These are phyloP conservation scores for Bubo blakistoni DNA, from an alignment of 2,113 vertebrate species.

Conservation along the genomic window DNA sequence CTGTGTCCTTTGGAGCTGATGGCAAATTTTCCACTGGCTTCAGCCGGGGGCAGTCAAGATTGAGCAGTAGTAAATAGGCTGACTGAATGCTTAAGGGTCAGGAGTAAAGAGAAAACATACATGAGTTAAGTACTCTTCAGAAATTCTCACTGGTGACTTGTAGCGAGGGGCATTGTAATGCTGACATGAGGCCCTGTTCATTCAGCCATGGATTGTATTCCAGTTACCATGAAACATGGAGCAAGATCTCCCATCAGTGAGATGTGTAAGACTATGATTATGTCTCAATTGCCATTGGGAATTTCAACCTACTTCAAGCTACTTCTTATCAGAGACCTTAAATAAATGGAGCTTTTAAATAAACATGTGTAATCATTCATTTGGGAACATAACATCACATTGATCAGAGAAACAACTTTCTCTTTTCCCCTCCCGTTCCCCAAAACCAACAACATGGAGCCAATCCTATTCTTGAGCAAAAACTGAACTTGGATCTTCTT, in stretches of 20 bases:
- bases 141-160: constrained; percentile 14
- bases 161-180: not conserved
- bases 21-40: not conserved
- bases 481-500: constrained; percentile 21
- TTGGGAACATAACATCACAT: not conserved
- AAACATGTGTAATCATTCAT: constrained; percentile 28
- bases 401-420: not conserved
- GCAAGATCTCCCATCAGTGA: not conserved
- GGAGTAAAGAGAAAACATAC: not conserved
- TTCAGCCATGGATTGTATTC: constrained; percentile 9
- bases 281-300: not conserved
- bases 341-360: not conserved
- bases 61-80: not conserved
- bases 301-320: not conserved
- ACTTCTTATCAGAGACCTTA: constrained; percentile 34
- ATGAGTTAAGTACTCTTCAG: not conserved
- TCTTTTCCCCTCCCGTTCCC: not conserved
- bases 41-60: not conserved
- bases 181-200: not conserved
- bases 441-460: not conserved
- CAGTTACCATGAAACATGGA: not conserved
- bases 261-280: not conserved
- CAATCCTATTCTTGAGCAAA: not conserved
- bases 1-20: not conserved
- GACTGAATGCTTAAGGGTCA: not conserved